These are phyloP conservation scores for Monopterus albus DNA, from an alignment of 2,113 vertebrate species.

Conservation along the genomic window DNA sequence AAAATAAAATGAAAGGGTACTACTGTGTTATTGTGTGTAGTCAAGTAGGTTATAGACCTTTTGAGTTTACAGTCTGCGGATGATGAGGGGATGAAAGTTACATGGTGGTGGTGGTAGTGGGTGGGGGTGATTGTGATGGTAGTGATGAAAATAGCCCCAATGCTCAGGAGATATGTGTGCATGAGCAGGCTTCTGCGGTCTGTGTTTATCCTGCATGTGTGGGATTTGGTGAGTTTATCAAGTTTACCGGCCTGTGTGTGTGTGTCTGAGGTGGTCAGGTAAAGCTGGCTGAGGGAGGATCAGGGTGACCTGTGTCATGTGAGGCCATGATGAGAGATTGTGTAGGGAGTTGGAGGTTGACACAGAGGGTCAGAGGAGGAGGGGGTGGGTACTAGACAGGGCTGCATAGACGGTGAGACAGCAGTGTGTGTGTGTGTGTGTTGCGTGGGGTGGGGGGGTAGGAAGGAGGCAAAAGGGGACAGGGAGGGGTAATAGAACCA, in stretches of 20 bases:
- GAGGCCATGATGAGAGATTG: conserved; percentile 79
- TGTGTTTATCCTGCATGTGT: conserved; percentile 46
- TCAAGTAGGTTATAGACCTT: conserved; percentile 79
- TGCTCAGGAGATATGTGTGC: conserved; percentile 47
- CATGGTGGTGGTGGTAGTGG: conserved; percentile 41
- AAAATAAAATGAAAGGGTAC: conserved; percentile 72
- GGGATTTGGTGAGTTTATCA: conserved; percentile 45
- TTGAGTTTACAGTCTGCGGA: conserved; percentile 73
- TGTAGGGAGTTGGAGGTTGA: conserved; percentile 76
- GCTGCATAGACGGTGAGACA: conserved; percentile 50
- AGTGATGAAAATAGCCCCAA: conserved; percentile 68
- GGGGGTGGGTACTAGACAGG: conserved; percentile 44
- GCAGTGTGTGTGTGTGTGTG: conserved; percentile 26
- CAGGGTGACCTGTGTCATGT: conserved; percentile 50
- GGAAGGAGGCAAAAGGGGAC: conserved; percentile 53
- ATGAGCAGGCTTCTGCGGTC: conserved; percentile 27
- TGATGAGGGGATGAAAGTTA: conserved; percentile 75
- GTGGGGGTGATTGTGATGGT: conserved; percentile 68
- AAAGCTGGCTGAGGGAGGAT: conserved; percentile 46
- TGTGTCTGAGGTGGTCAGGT: conserved; percentile 4
- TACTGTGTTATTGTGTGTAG: conserved; percentile 78
- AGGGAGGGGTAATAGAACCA: conserved; percentile 74
- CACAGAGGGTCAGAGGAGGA: conserved; percentile 68
- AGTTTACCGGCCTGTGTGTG: conserved; percentile 37
- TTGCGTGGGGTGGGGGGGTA: conserved; percentile 27